Evolutionary conservation across 1,140 invertebrate genomes (phyloP), one percentile per base, ranked within the genome.

Genomic region (Drosophila pectinifera): DNA sequence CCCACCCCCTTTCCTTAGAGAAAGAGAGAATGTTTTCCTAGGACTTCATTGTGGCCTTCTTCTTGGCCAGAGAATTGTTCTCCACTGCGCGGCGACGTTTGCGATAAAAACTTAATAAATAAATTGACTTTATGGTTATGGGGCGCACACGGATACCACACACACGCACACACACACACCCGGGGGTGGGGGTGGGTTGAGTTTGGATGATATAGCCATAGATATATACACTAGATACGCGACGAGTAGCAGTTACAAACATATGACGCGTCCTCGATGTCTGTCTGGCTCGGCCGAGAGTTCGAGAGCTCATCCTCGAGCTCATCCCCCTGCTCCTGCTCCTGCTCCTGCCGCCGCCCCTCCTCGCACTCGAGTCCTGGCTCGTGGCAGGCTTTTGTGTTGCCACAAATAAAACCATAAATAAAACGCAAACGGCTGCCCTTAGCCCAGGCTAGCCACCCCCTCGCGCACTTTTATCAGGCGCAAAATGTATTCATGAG

Each of bases 401-500:
- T 88, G 85, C 84, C 84, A 89, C 84, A 89, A 89, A 89, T 89
- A 89, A 89, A 90, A 89, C 84, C 84, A 89, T 89, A 89, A 89
- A 89, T 89, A 89, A 89, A 90, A 84, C 84, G 84, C 84, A 89
- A 89, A 89, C 80, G 80, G 63, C 84, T 78, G 77, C 58, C 58
- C 58, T 38, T 38, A n/a, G 36, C 36, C 31, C 3, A 8, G 28
- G 42, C 41, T 36, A 28, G 63, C 48, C 67, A 55, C 64, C 46
- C 67, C 64, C 64, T 26, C 18, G 57, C 72, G 34, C 64, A 70
- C 74, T 77, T 75, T 76, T 78, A 78, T 78, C 76, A 89, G 80
- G 84, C 84, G 84, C 85, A 89, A 89, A 89, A 89, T 90, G 85
- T 90, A 89, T 89, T 89, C 84, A 89, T 89, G 84, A 89, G 85